These are phyloP conservation scores for Dolichotis patagonum DNA, from an alignment of 2,113 vertebrate species.

Conservation along the genomic window DNA sequence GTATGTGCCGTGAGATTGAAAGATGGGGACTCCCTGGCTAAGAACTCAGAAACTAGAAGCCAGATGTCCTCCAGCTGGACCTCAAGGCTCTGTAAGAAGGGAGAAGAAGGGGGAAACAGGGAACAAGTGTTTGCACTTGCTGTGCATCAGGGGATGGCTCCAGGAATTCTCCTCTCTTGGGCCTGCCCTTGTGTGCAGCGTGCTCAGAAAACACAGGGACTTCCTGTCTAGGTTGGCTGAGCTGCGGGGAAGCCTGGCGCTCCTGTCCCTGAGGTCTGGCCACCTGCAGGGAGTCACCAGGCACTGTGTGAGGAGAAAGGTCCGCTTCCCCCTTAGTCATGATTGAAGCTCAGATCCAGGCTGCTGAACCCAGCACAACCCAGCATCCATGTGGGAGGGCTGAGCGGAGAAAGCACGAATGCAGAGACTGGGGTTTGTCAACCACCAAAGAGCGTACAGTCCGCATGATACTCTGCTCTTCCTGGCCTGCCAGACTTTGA, in stretches of 20 bases:
- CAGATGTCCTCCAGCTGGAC: background rate
- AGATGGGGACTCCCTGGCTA: background rate
- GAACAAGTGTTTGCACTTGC: accelerated
- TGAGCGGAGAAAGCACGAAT: background rate
- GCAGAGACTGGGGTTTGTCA: background rate
- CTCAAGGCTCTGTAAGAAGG: background rate
- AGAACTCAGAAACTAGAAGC: background rate
- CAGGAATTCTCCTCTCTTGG: background rate
- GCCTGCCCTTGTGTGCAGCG: background rate
- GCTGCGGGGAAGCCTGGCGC: accelerated
- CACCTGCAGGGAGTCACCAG: background rate
- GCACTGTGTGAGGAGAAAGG: background rate
- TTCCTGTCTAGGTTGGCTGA: background rate
- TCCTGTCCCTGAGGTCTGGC: background rate
- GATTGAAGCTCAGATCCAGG: background rate
- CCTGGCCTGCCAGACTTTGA: background rate
- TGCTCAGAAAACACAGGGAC: background rate
- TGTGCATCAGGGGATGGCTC: background rate
- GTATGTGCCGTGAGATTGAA: background rate
- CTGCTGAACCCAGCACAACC: background rate
- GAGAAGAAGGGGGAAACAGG: background rate
- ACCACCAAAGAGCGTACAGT: background rate
- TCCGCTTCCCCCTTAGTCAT: too few species aligned
- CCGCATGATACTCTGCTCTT: background rate
- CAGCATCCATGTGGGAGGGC: background rate